phyloP scores from a whole-genome alignment of 2,888 invertebrate species.

The Agrypnus murinus region DNA sequence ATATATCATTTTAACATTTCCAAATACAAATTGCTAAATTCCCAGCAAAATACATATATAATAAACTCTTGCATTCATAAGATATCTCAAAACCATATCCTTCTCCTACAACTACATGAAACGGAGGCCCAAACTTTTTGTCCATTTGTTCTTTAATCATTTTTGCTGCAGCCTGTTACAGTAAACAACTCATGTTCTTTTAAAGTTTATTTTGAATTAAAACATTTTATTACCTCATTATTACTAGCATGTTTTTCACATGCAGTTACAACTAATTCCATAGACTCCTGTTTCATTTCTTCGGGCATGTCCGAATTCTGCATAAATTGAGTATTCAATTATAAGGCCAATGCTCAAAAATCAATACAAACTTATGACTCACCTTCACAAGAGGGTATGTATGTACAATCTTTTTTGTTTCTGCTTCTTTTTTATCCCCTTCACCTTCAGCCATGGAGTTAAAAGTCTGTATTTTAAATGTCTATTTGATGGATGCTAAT shows the following conservation, averaged over 20 bases:
- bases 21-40: conserved; percentile 91
- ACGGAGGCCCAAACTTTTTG: conserved; percentile 95
- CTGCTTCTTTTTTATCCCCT: conserved; percentile 66
- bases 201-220: background rate
- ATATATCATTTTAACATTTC: conserved; percentile 81
- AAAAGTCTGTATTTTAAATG: conserved; percentile 2
- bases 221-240: conserved; percentile 79
- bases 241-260: conserved; percentile 93
- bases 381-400: conserved; percentile 90
- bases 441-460: conserved; percentile 44
- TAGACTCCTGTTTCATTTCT: conserved; percentile 91
- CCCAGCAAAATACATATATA: conserved; percentile 94
- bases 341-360: conserved; percentile 44
- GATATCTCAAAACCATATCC: conserved; percentile 95
- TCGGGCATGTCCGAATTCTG: conserved; percentile 95
- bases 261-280: conserved; percentile 93
- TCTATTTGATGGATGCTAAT: background rate
- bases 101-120: conserved; percentile 97
- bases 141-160: conserved; percentile 97
- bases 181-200: conserved; percentile 17
- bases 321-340: conserved; percentile 56
- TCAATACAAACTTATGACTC: conserved; percentile 65
- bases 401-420: conserved; percentile 81
- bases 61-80: conserved; percentile 89
- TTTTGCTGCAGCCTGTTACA: conserved; percentile 88